Evolutionary conservation across 2,888 invertebrate species (phyloP).

Genomic region (Tortrix viridana): DNA sequence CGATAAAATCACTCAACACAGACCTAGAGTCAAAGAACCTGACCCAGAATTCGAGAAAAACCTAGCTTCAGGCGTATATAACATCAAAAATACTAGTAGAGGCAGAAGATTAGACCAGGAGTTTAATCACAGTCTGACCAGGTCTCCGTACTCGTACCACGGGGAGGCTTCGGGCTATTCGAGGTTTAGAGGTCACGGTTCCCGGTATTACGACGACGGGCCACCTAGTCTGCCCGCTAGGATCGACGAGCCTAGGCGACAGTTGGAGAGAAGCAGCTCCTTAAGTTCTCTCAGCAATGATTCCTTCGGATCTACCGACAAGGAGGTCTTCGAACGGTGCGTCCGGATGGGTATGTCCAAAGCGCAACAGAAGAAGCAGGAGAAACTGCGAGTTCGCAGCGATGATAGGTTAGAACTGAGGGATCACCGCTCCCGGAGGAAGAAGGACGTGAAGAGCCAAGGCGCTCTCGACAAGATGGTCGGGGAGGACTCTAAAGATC

Average conservation of each 20-base stretch:
- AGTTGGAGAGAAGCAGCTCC: slow-evolving; percentile 57
- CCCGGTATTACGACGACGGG: slow-evolving; percentile 50
- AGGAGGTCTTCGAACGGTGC: slow-evolving; percentile 89
- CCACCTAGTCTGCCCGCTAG: slow-evolving; percentile 58
- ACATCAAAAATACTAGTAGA: slow-evolving; percentile 45
- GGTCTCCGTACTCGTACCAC: slow-evolving; percentile 51
- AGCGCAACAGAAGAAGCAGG: slow-evolving; percentile 48
- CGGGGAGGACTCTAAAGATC: slow-evolving; percentile 59
- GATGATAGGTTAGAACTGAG: slow-evolving; percentile 54
- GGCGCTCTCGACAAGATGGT: slow-evolving; percentile 59
- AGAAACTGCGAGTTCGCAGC: slow-evolving; percentile 53
- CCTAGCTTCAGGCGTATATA: slow-evolving; percentile 54
- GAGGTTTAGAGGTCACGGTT: slow-evolving; percentile 42
- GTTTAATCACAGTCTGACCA: slow-evolving; percentile 40
- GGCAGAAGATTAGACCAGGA: slow-evolving; percentile 49
- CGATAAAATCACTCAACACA: slow-evolving; percentile 52
- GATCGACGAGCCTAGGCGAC: slow-evolving; percentile 48
- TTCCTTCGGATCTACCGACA: slow-evolving; percentile 86
- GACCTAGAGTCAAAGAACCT: slow-evolving; percentile 50
- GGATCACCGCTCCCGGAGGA: slow-evolving; percentile 42
- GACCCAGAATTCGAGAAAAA: slow-evolving; percentile 61
- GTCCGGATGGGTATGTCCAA: slow-evolving; percentile 89
- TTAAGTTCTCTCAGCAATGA: slow-evolving; percentile 77
- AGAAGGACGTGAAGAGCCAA: slow-evolving; percentile 29
- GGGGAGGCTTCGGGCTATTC: slow-evolving; percentile 45